Evolutionary conservation across 2,113 vertebrate species (phyloP).

Genomic region (Prionailurus bengalensis): DNA sequence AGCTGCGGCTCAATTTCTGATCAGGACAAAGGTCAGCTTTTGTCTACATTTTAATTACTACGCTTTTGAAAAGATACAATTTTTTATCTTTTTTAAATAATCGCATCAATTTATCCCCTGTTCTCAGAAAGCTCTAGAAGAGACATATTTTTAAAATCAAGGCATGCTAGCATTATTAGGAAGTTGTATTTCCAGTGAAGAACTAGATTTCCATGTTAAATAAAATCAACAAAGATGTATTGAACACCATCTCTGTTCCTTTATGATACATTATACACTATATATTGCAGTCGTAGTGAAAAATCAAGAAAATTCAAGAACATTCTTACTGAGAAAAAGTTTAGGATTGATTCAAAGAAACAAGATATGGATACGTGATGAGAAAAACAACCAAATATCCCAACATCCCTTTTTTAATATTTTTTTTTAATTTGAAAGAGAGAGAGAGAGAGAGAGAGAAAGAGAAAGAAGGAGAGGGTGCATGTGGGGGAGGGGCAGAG

Average conservation of each 20-base stretch:
- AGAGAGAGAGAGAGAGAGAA: no score
- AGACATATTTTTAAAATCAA: background rate
- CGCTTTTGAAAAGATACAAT: background rate
- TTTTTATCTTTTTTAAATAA: background rate
- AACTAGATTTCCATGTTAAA: background rate
- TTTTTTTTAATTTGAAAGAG: no score
- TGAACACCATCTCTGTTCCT: background rate
- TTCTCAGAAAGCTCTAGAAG: background rate
- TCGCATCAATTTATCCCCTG: background rate
- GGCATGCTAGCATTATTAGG: background rate
- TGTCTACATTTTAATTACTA: background rate
- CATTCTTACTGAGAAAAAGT: background rate
- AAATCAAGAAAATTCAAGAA: constrained; percentile 4
- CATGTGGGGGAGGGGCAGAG: no score
- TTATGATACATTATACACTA: background rate
- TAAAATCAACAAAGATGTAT: background rate
- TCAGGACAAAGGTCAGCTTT: background rate
- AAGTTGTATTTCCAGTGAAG: constrained; percentile 35
- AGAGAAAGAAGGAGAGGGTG: no score
- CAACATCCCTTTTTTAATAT: background rate
- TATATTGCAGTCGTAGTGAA: background rate
- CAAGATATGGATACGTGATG: background rate
- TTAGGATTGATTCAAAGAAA: background rate
- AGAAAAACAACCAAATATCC: background rate
- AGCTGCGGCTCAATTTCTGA: background rate